phyloP scores from a whole-genome alignment of 1,140 invertebrate species.

The Mizuhopecten yessoensis region DNA sequence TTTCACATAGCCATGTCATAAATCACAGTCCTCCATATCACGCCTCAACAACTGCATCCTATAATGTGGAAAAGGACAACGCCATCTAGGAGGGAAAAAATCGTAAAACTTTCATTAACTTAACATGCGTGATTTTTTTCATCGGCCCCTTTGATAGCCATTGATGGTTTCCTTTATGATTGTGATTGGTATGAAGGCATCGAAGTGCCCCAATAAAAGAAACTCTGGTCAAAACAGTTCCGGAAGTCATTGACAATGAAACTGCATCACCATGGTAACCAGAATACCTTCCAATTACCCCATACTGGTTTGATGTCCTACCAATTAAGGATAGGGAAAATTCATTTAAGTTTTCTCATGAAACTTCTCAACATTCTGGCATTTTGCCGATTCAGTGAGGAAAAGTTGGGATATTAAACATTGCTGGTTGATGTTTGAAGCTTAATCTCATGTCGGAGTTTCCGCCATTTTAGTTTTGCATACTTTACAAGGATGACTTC shows the following conservation, averaged over 20 bases:
- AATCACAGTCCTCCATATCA: slow-evolving; percentile 26
- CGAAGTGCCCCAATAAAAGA: slow-evolving; percentile 7
- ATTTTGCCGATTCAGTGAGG: not conserved
- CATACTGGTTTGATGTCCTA: slow-evolving; percentile 6
- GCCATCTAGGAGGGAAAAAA: slow-evolving; percentile 33
- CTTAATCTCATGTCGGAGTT: not conserved
- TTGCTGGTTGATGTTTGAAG: not conserved
- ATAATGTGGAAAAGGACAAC: slow-evolving; percentile 14
- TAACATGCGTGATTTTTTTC: slow-evolving; percentile 25
- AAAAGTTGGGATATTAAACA: slow-evolving; percentile 11
- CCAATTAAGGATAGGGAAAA: slow-evolving; percentile 34
- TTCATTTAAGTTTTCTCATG: slow-evolving; percentile 35
- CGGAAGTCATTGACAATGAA: slow-evolving; percentile 26
- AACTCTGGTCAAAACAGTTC: not conserved
- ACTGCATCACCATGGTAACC: slow-evolving; percentile 20
- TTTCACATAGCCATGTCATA: slow-evolving; percentile 27
- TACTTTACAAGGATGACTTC: not conserved
- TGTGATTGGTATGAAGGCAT: slow-evolving; percentile 31
- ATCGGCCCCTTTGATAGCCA: not conserved
- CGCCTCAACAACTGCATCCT: not conserved
- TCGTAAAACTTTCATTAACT: slow-evolving; percentile 35
- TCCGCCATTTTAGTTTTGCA: not conserved
- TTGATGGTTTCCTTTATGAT: slow-evolving; percentile 20
- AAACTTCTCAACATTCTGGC: slow-evolving; percentile 2
- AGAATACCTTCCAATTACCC: slow-evolving; percentile 18